These are phyloP conservation scores for Chamaea fasciata DNA, from an alignment of 2,113 vertebrate genomes.

Conservation along the genomic window DNA sequence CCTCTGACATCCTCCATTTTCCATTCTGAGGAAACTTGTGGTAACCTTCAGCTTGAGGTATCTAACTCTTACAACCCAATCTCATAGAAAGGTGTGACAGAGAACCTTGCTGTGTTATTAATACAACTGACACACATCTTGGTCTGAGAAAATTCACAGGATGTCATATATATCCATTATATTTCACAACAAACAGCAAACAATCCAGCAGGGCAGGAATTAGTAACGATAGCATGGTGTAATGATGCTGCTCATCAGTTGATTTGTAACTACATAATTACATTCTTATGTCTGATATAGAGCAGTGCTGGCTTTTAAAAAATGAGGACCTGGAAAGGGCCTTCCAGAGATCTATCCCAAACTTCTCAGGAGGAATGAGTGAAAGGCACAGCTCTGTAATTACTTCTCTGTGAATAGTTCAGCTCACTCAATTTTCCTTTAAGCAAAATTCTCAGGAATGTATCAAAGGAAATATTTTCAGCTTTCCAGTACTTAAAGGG, in stretches of 20 bases:
- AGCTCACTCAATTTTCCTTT: not conserved
- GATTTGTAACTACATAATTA: not conserved
- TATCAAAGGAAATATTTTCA: not conserved
- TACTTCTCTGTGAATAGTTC: not conserved
- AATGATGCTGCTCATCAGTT: not conserved
- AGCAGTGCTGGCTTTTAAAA: not conserved
- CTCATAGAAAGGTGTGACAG: not conserved
- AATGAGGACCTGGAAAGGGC: not conserved
- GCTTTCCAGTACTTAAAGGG: not conserved
- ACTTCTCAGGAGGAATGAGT: not conserved
- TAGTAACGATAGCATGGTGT: not conserved
- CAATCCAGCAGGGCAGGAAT: not conserved
- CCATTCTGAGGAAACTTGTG: not conserved
- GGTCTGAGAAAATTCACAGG: not conserved
- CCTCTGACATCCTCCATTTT: not conserved
- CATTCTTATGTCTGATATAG: not conserved
- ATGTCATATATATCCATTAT: not conserved
- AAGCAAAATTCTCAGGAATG: not conserved
- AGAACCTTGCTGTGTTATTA: not conserved
- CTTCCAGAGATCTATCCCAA: not conserved
- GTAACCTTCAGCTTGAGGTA: not conserved
- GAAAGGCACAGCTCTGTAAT: not conserved
- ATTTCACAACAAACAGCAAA: slow-evolving; percentile 18
- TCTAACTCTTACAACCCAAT: not conserved
- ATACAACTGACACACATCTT: not conserved